A percentile compares a stretch with the other conserved stretches of the same genome.
phyloP scores from a whole-genome alignment of 2,888 invertebrate species.

The Lasioglossum malachurum region DNA sequence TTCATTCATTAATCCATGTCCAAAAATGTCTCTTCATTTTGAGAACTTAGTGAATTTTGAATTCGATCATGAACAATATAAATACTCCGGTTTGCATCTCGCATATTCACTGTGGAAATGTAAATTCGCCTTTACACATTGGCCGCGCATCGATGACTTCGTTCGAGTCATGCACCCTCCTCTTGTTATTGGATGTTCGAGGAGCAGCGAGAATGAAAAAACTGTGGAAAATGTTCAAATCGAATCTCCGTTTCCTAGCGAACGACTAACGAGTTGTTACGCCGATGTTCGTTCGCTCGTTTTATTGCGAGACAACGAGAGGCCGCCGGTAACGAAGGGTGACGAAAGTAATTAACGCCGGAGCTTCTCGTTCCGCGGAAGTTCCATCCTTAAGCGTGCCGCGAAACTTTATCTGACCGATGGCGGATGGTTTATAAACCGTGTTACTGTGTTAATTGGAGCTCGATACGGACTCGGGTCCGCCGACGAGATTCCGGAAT shows the following conservation, averaged over 20 bases:
- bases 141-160: background rate
- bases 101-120: too few relatives aligned
- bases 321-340: constrained; percentile 31
- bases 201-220: background rate
- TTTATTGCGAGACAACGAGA: constrained; percentile 23
- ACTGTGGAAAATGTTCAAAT: background rate
- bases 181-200: background rate
- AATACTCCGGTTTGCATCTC: too few relatives aligned
- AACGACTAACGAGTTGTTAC: background rate
- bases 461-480: background rate
- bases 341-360: constrained; percentile 56
- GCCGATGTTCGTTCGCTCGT: background rate
- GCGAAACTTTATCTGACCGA: constrained; percentile 47
- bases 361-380: constrained; percentile 44
- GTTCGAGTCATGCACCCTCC: background rate
- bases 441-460: constrained; percentile 37
- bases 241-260: background rate
- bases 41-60: too few relatives aligned
- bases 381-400: constrained; percentile 20
- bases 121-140: background rate
- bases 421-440: constrained; percentile 42
- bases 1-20: too few relatives aligned
- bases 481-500: background rate
- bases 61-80: too few relatives aligned
- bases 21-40: too few relatives aligned